Evolutionary conservation across 2,797 vertebrate species (phyloP).

Genomic region (Psittacula derbiana): DNA sequence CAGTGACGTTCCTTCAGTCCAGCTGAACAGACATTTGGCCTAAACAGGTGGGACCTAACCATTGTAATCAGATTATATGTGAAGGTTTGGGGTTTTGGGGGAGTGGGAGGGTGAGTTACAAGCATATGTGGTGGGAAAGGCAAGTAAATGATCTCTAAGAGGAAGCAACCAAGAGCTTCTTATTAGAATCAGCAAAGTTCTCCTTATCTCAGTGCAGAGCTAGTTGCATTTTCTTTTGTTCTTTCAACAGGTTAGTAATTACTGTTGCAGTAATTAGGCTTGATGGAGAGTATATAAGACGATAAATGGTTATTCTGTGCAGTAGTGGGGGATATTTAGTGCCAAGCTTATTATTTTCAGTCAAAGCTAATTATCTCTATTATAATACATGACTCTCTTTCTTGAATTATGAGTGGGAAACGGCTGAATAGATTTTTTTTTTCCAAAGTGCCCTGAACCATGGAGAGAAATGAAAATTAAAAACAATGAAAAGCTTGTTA

Average conservation of each 20-base stretch:
- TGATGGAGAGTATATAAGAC: slow-evolving; percentile 74
- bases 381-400: slow-evolving; percentile 75
- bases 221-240: slow-evolving; percentile 72
- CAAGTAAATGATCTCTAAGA: not conserved
- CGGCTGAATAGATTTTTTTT: slow-evolving; percentile 74
- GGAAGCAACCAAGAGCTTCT: slow-evolving; percentile 32
- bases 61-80: not conserved
- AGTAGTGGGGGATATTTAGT: slow-evolving; percentile 60
- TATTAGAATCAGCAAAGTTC: slow-evolving; percentile 31
- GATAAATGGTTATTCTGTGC: slow-evolving; percentile 71
- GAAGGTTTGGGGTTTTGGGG: not conserved
- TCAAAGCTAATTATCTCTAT: slow-evolving; percentile 79
- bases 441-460: slow-evolving; percentile 71
- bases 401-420: slow-evolving; percentile 80
- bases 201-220: slow-evolving; percentile 47
- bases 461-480: slow-evolving; percentile 74
- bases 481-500: slow-evolving; percentile 75
- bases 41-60: not conserved
- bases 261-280: slow-evolving; percentile 77
- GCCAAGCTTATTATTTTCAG: slow-evolving; percentile 78
- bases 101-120: not conserved
- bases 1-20: not conserved
- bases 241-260: slow-evolving; percentile 81
- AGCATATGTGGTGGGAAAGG: not conserved
- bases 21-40: not conserved